phyloP scores from a whole-genome alignment of 1,140 invertebrate species.

The Littorina saxatilis region DNA sequence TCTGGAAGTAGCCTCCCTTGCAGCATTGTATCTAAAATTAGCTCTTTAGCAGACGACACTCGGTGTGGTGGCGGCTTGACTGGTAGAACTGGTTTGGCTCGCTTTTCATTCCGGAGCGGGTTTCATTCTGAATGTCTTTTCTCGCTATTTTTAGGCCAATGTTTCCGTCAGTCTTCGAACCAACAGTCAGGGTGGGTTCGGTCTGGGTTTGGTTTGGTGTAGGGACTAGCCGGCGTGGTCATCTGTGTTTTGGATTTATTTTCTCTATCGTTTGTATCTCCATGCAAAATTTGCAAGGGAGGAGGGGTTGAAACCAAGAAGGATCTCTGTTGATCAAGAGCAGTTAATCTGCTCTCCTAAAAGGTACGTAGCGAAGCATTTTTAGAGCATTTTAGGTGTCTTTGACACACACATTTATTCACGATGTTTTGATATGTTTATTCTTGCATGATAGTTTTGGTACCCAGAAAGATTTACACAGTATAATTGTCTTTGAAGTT shows the following conservation, averaged over 20 bases:
- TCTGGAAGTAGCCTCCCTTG: no score
- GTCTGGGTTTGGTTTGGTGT: not conserved
- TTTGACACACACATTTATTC: not conserved
- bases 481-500: no score
- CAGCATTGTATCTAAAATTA: not conserved
- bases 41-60: conserved; percentile 33
- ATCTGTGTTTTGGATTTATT: not conserved
- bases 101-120: not conserved
- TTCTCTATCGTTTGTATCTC: no score
- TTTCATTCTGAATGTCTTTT: conserved; percentile 7
- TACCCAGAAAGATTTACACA: no score
- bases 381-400: not conserved
- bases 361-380: not conserved
- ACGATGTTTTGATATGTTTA: no score
- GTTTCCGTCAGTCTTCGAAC: conserved; percentile 28
- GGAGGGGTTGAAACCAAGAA: not conserved
- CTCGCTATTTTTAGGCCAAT: conserved; percentile 30
- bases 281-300: not conserved
- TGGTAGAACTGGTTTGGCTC: conserved; percentile 38
- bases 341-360: conserved; percentile 1
- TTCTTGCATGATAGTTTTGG: no score
- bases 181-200: conserved; percentile 25
- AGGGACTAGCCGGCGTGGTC: not conserved
- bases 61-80: not conserved
- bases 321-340: not conserved